Conservation (phyloP, 2,113 vertebrate genomes). For the Phalacrocorax pelagicus region DNA sequence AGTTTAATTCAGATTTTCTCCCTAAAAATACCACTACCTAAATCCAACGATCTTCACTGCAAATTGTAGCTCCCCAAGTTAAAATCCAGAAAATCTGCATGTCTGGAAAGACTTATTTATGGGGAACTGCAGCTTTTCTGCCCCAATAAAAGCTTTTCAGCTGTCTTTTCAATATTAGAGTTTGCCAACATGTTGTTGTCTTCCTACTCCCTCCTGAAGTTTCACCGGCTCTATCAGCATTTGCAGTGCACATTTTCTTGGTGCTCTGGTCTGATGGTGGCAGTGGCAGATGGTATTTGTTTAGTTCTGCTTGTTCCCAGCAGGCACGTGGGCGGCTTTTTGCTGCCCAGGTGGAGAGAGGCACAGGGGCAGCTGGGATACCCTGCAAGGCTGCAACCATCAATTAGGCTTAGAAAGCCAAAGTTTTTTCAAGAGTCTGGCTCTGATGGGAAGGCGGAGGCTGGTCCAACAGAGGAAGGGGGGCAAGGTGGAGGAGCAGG, state of each 20-base stretch:
- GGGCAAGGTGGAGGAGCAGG: rapidly evolving
- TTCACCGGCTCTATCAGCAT: rapidly evolving
- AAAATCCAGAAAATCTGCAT: neutral
- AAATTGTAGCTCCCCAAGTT: neutral
- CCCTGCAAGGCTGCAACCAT: rapidly evolving
- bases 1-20: neutral
- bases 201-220: neutral
- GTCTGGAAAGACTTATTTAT: neutral
- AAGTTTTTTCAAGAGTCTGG: neutral
- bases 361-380: neutral
- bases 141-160: neutral
- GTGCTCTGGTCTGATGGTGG: neutral
- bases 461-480: rapidly evolving
- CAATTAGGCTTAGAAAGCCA: neutral
- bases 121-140: neutral
- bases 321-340: neutral
- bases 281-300: conserved; percentile 16
- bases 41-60: neutral
- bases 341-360: neutral
- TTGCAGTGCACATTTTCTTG: neutral
- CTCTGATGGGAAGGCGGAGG: neutral
- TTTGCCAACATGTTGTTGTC: rapidly evolving
- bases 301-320: neutral
- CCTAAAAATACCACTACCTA: neutral
- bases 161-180: neutral